phyloP scores from a whole-genome alignment of 2,113 vertebrate genomes.

The Lamprologus lemairii region DNA sequence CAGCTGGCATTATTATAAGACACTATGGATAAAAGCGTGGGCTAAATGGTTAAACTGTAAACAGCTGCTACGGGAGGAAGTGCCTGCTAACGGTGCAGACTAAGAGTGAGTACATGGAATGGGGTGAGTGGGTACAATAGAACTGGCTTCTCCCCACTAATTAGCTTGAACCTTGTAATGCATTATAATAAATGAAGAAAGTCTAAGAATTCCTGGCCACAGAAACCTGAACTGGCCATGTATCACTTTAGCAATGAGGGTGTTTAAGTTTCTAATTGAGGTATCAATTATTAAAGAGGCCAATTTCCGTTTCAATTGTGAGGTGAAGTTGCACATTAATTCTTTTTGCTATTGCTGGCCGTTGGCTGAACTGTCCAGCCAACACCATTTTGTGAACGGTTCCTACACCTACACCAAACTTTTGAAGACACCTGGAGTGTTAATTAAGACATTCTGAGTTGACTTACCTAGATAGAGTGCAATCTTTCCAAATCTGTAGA shows the following conservation, averaged over 20 bases:
- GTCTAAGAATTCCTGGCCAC: not conserved
- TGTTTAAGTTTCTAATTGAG: not conserved
- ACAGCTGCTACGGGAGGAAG: constrained; percentile 6
- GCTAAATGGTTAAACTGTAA: not conserved
- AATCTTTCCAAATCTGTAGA: not conserved
- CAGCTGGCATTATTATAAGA: not conserved
- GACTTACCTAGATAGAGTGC: not conserved
- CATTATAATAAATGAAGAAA: constrained; percentile 9
- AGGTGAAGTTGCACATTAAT: not conserved
- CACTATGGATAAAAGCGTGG: not conserved
- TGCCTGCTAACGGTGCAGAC: constrained; percentile 1
- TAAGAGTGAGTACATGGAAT: not conserved
- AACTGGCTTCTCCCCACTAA: constrained; percentile 17
- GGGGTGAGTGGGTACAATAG: not conserved
- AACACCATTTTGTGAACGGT: not conserved
- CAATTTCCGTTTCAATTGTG: not conserved
- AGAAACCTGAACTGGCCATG: not conserved
- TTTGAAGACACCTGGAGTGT: not conserved
- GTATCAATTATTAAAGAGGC: not conserved
- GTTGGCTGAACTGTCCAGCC: not conserved
- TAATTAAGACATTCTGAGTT: not conserved
- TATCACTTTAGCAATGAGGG: not conserved
- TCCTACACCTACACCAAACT: not conserved
- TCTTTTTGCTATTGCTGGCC: not conserved
- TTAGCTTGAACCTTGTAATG: constrained; percentile 10